Conservation (phyloP, 1,140 invertebrate genomes). For the Drosophila ercepeae region DNA sequence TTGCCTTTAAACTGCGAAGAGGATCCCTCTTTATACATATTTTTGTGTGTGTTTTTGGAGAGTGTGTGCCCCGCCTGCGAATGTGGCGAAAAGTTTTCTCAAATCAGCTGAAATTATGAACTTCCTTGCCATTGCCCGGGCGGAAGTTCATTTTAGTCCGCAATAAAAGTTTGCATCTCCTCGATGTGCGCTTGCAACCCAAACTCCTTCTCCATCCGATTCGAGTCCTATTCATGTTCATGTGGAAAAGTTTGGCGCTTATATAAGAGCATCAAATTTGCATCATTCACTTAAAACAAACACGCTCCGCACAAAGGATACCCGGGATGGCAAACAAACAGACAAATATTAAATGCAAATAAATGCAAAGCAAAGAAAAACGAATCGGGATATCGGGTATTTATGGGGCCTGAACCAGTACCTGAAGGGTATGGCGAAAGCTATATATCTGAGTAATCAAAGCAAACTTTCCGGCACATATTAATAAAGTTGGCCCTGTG, state of each 20-base stretch:
- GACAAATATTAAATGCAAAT: constrained; percentile 81
- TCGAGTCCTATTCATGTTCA: constrained; percentile 59
- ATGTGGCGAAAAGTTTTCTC: constrained; percentile 69
- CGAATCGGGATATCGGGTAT: constrained; percentile 48
- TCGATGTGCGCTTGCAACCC: constrained; percentile 22
- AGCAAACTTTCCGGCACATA: constrained; percentile 21
- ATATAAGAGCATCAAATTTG: constrained; percentile 79
- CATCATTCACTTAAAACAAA: constrained; percentile 82
- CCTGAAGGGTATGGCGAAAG: constrained; percentile 25
- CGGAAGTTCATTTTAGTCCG: constrained; percentile 82
- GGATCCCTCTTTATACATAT: neutral
- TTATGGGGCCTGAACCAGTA: constrained; percentile 27
- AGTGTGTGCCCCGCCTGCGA: constrained; percentile 19
- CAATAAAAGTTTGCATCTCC: constrained; percentile 79
- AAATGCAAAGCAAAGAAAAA: constrained; percentile 65
- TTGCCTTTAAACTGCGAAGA: constrained; percentile 60
- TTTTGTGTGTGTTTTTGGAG: neutral
- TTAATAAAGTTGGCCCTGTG: constrained; percentile 35
- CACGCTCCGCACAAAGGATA: constrained; percentile 46
- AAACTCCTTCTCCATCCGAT: constrained; percentile 10
- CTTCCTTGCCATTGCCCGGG: constrained; percentile 66
- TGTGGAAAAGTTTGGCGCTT: constrained; percentile 78
- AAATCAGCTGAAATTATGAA: constrained; percentile 83
- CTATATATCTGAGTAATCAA: constrained; percentile 41
- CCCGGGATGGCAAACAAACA: constrained; percentile 58